Evolutionary conservation across 2,888 invertebrate genomes (phyloP).

Genomic region (Zaprionus lineosus): DNA sequence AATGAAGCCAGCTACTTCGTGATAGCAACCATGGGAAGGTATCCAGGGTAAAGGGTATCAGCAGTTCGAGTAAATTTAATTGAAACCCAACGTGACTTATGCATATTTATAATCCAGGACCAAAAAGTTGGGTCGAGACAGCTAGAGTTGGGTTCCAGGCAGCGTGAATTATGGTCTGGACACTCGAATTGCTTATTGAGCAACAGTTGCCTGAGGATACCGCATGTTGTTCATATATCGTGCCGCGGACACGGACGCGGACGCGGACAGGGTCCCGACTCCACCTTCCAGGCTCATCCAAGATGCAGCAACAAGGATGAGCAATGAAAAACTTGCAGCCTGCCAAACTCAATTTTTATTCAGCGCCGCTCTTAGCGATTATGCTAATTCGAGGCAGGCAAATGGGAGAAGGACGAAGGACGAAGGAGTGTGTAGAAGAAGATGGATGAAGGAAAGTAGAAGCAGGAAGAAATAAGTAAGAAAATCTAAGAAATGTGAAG

Average conservation of each 20-base stretch:
- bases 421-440: not conserved
- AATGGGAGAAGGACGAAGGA: constrained; percentile 1
- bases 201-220: constrained; percentile 62
- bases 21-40: not conserved
- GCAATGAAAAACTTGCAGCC: constrained; percentile 33
- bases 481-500: no score
- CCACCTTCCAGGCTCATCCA: no score
- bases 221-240: no score
- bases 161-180: constrained; percentile 13
- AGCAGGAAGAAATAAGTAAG: not conserved
- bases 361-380: constrained; percentile 62
- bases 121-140: not conserved
- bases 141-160: not conserved
- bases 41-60: not conserved
- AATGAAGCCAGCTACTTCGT: constrained; percentile 15
- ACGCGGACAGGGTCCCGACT: no score
- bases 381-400: constrained; percentile 65
- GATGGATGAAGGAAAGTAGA: not conserved
- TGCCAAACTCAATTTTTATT: constrained; percentile 57
- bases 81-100: constrained; percentile 69
- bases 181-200: constrained; percentile 34
- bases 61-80: constrained; percentile 72
- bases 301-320: constrained; percentile 5
- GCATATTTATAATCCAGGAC: constrained; percentile 63
- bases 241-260: no score